Base-by-base conservation (phyloP, 2,113 vertebrate species). In the Chroicocephalus ridibundus region DNA sequence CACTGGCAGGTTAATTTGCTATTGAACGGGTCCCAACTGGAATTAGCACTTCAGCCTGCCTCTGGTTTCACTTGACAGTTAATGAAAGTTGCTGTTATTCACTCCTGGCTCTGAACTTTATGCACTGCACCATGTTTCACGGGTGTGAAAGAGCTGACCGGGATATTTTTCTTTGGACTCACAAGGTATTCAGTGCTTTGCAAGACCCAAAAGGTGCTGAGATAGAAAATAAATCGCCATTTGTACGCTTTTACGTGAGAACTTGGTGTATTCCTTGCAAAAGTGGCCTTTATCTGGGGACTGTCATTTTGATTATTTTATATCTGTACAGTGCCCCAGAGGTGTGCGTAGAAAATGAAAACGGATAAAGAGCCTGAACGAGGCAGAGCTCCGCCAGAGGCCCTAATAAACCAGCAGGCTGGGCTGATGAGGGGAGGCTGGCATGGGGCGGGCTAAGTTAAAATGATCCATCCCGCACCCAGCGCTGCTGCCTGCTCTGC, bases 1-100 rank as follows among this genome's bases (percentile, higher is more conserved):
- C 88, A 47, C 93, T 96, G 96, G 91, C 96, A 97, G 96, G 97
- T 96, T 96, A 97, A 96, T 97, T 97, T 97, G 93, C 94, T 97
- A 76, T 96, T 94, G 95, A 97, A 93, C 93, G 29, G 95, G 93
- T 87, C 96, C 95, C 95, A 94, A 62, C 91, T 93, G 95, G 94
- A 95, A 94, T 95, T 94, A 94, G 58, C 82, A 79, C 93, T 97
- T 79, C 83, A 94, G 91, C 86, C 93, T 87, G 91, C 80, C 81
- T 88, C 90, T 96, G 89, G 51, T 93, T 94, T 86, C 69, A 49
- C 90, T 92, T 89, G 96, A 78, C 90, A 92, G 88, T 92, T 96
- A 96, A 97, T 94, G 94, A 97, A 97, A 97, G 88, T 82, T 9
- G 9, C 86, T 77, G 80, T 94, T 96, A 89, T 85, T 96, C 95